Conservation (phyloP, 2,797 vertebrate species). For the Poecilia wingei region DNA sequence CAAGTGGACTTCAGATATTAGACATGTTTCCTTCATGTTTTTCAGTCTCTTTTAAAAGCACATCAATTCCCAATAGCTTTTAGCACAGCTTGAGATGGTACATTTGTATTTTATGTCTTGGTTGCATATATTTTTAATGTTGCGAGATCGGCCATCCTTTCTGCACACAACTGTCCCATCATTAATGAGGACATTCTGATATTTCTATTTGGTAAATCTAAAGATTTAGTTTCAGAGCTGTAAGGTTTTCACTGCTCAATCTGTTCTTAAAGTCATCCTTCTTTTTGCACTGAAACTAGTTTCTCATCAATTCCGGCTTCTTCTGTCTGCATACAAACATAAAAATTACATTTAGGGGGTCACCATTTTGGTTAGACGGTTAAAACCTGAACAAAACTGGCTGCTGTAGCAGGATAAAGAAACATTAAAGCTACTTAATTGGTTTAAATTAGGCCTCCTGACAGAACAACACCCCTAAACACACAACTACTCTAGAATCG, state of each 20-base stretch:
- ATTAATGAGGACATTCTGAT: neutral
- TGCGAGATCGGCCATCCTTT: neutral
- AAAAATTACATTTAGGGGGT: neutral
- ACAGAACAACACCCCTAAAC: neutral
- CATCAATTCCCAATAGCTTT: neutral
- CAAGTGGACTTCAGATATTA: neutral
- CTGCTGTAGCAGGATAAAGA: neutral
- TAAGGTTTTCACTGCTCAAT: neutral
- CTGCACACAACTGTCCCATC: neutral
- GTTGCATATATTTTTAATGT: neutral
- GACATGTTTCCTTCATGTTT: neutral
- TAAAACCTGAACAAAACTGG: neutral
- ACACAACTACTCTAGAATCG: neutral
- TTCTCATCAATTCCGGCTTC: neutral
- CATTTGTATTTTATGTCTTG: neutral
- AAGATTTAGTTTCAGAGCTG: neutral
- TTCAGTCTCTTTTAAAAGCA: neutral
- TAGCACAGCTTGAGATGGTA: neutral
- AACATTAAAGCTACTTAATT: neutral
- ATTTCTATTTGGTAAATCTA: neutral
- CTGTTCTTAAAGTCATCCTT: neutral
- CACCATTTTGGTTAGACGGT: neutral
- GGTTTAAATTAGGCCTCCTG: neutral
- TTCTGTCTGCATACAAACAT: neutral
- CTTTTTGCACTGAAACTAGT: neutral